Percentiles rank a stretch among this genome's conserved stretches.
phyloP scores from a whole-genome alignment of 1,140 invertebrate species.

The Pseudoatta argentina region DNA sequence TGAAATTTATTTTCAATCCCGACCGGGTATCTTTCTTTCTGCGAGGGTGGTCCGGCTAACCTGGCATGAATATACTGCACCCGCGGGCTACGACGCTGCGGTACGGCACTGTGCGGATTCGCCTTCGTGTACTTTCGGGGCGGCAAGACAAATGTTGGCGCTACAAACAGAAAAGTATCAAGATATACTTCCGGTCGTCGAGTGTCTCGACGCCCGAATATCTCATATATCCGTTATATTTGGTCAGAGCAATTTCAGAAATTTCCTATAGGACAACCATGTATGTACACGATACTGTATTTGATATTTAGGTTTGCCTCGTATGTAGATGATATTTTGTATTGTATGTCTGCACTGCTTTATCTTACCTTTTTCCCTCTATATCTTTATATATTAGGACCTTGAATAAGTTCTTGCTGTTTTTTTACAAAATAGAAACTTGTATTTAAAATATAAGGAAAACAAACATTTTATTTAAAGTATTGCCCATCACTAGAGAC shows the following conservation, averaged over 20 bases:
- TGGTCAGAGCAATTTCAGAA: not conserved
- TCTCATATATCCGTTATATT: conserved; percentile 61
- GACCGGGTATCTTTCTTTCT: conserved; percentile 71
- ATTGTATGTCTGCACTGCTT: not conserved
- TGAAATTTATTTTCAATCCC: conserved; percentile 80
- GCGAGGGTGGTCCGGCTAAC: conserved; percentile 44
- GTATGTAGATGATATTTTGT: not conserved
- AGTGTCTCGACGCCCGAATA: conserved; percentile 38
- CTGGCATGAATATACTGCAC: conserved; percentile 71
- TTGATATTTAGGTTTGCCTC: not conserved
- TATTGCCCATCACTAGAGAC: no score
- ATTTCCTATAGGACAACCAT: not conserved
- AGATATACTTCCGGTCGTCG: conserved; percentile 66
- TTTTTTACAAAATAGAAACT: no score
- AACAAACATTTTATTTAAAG: no score
- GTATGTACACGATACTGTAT: not conserved
- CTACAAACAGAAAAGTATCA: conserved; percentile 69
- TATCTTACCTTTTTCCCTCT: not conserved
- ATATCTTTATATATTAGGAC: not conserved
- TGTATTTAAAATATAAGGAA: no score
- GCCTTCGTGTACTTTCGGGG: conserved; percentile 68
- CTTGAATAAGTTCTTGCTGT: no score
- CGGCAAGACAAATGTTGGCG: conserved; percentile 72
- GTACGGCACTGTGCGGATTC: conserved; percentile 66
- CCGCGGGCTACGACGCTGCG: conserved; percentile 58